These are phyloP conservation scores for Crocallis elinguaria DNA, from an alignment of 2,888 invertebrate genomes.

Conservation along the genomic window DNA sequence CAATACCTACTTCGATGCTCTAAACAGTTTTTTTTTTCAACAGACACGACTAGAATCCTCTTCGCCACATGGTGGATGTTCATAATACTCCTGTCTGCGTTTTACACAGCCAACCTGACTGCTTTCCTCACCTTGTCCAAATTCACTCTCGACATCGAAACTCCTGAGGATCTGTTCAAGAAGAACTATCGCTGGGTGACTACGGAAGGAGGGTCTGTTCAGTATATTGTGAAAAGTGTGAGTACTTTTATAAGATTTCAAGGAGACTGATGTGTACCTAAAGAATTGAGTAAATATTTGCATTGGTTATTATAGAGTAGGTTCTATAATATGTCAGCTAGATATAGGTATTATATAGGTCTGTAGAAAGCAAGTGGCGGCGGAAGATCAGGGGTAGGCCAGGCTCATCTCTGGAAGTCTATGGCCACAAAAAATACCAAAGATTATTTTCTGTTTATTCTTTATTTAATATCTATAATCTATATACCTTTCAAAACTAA, in stretches of 20 bases:
- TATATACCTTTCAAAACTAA: too few relatives aligned
- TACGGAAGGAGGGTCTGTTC: conserved; percentile 87
- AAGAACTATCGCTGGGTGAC: conserved; percentile 90
- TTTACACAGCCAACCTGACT: conserved; percentile 96
- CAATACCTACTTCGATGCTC: too few relatives aligned
- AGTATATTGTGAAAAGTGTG: conserved; percentile 86
- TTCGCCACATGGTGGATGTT: conserved; percentile 97
- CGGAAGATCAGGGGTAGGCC: too few relatives aligned
- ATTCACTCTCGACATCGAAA: conserved; percentile 91
- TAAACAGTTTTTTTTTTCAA: conserved; percentile 46
- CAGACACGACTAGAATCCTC: conserved; percentile 92
- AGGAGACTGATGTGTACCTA: not conserved
- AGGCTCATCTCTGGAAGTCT: too few relatives aligned
- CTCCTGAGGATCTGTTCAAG: conserved; percentile 86
- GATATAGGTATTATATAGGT: too few relatives aligned
- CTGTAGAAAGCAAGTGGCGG: too few relatives aligned
- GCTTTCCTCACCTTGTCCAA: conserved; percentile 94
- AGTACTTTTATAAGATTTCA: conserved; percentile 46
- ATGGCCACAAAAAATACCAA: too few relatives aligned
- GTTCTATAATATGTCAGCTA: too few relatives aligned
- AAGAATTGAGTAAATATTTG: too few relatives aligned
- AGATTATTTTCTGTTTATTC: too few relatives aligned
- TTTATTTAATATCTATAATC: too few relatives aligned
- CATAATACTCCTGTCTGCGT: conserved; percentile 93
- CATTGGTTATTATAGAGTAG: too few relatives aligned